These are phyloP conservation scores for Nipponia nippon DNA, from an alignment of 2,113 vertebrate species.

Conservation along the genomic window DNA sequence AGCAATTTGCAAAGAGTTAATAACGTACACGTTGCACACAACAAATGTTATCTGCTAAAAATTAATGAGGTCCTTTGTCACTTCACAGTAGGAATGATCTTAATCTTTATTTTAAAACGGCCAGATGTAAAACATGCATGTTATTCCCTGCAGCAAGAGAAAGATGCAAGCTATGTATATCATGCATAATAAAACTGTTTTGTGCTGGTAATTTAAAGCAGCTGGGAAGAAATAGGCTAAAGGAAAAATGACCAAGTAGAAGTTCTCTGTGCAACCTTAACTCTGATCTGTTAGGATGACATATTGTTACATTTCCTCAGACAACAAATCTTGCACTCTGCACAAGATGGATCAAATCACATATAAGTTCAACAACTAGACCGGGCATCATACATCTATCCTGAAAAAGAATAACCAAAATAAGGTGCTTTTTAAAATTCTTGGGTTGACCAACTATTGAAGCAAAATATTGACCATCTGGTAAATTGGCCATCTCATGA, in stretches of 20 bases:
- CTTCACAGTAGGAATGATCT: background rate
- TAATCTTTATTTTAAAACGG: background rate
- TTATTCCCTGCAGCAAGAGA: background rate
- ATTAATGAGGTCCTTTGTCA: background rate
- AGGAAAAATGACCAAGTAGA: background rate
- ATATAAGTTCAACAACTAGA: background rate
- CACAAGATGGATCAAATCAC: background rate
- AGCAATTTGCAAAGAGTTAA: background rate
- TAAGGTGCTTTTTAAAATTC: background rate
- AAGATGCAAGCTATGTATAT: background rate
- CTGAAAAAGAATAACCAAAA: background rate
- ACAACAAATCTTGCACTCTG: background rate
- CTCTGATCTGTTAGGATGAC: background rate
- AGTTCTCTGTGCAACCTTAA: background rate
- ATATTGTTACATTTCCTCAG: background rate
- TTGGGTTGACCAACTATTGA: background rate
- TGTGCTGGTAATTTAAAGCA: background rate
- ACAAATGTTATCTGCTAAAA: background rate
- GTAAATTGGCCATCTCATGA: background rate
- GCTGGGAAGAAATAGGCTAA: background rate
- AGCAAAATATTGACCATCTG: background rate
- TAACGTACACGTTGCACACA: background rate
- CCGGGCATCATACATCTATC: background rate
- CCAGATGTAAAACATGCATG: background rate
- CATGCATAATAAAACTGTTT: background rate